Percentiles rank a stretch among this genome's conserved stretches.
Evolutionary conservation across 2,113 vertebrate species (phyloP).

Genomic region (Nothocercus nigrocapillus): DNA sequence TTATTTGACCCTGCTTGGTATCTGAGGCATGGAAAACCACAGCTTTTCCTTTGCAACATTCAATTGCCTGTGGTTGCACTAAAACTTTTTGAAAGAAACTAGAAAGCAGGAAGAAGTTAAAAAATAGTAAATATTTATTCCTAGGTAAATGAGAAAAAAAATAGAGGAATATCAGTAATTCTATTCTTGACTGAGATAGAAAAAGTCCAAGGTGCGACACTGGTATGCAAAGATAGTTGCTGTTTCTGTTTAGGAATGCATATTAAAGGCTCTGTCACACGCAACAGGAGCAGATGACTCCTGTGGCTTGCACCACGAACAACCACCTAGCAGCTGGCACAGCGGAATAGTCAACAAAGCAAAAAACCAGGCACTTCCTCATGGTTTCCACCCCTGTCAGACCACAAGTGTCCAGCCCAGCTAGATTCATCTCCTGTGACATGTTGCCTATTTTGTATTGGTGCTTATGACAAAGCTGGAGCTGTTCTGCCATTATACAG

Average conservation of each 20-base stretch:
- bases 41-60: neutral
- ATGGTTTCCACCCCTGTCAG: neutral
- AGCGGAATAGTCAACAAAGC: neutral
- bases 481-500: neutral
- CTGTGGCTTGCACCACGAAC: neutral
- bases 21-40: neutral
- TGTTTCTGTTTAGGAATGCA: neutral
- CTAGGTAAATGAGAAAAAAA: neutral
- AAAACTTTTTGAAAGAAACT: neutral
- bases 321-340: rapidly evolving
- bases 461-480: neutral
- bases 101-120: neutral
- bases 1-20: neutral
- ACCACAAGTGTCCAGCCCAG: rapidly evolving
- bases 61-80: neutral
- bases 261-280: neutral
- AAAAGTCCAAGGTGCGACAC: neutral
- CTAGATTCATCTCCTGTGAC: neutral
- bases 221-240: neutral
- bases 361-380: neutral
- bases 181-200: neutral
- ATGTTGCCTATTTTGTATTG: neutral
- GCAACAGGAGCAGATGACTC: neutral
- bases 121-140: neutral
- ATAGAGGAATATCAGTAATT: neutral